Percentiles rank a stretch among this genome's conserved stretches.
phyloP scores from a whole-genome alignment of 2,797 vertebrate genomes.

The Austrolebias charrua region DNA sequence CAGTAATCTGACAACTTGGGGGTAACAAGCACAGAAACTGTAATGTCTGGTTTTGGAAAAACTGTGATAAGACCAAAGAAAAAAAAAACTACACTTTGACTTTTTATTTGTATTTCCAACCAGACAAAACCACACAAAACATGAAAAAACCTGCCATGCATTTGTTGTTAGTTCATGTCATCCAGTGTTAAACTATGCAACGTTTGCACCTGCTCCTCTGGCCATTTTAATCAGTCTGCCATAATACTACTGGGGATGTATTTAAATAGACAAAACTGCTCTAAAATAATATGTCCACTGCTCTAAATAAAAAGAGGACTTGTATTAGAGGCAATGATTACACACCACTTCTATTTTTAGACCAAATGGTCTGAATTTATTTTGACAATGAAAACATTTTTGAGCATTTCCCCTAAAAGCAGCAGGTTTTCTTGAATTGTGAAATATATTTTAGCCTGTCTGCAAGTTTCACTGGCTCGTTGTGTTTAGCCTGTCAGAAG shows the following conservation, averaged over 20 bases:
- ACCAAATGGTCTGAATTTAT: no score
- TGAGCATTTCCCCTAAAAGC: background rate
- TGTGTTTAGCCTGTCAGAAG: constrained; percentile 22
- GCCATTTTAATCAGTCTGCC: constrained; percentile 67
- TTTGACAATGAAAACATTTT: no score
- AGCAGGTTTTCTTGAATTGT: background rate
- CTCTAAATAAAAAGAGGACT: constrained; percentile 28
- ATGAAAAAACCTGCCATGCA: background rate
- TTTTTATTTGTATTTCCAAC: background rate
- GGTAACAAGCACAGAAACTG: no score
- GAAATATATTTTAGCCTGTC: no score
- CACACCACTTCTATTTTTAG: no score
- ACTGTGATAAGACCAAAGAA: no score
- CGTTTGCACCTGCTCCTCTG: constrained; percentile 53
- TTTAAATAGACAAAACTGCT: constrained; percentile 55
- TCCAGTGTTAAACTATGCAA: constrained; percentile 60
- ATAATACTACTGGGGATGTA: constrained; percentile 67
- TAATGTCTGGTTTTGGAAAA: no score
- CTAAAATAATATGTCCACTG: constrained; percentile 39
- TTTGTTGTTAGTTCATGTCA: background rate
- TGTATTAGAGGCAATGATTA: no score
- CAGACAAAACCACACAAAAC: background rate
- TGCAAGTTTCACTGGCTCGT: background rate
- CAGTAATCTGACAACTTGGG: no score
- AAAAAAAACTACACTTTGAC: no score